Base-by-base conservation (phyloP, 2,888 invertebrate genomes). In the Cataglyphis cursor region DNA sequence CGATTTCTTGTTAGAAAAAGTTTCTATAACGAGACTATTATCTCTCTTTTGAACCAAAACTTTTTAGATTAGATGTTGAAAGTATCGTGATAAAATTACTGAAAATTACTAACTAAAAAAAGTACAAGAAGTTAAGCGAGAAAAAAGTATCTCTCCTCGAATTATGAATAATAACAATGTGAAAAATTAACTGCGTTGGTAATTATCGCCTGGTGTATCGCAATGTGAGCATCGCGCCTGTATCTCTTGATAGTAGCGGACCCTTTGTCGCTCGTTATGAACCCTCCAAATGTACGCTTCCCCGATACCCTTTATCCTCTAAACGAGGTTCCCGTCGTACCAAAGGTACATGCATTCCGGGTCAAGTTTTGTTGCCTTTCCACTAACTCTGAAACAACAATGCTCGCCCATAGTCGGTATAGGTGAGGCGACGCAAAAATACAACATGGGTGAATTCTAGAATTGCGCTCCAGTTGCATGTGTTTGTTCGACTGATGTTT, bases 201-300 rank as follows among this genome's bases (percentile, higher is more conserved):
- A 78, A 57, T 78, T 78, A 24, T 38, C n/a, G 18, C 38, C 38
- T 28, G 41, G 10, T 57, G 21, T 28, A 66, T 31, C 38, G 28
- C 74, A 21, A 64, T 24, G 62, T 31, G 74, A 24, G 44, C 64
- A 15, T 38, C 24, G 38, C 38, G 38, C 38, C 54, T 28, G 76
- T 54, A 76, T 76, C 66, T 66, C 38, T 24, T 76, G 54, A 66
- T 76, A 76, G 51, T 51, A 38, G 54, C 66, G 54, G 76, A 78
- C 31, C 57, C 57, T 78, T 78, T 78, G 78, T 78, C 57, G 41
- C 70, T 70, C 57, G 70, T 78, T 78, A 78, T 70, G 70, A 78
- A 78, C 70, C 41, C n/a, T 18, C 21, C 57, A 59, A 28, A 28
- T 70, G 57, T 57, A 44, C 70, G 41, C 21, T 68, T 41, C 68